Evolutionary conservation across 1,140 invertebrate species (phyloP), one percentile per base, ranked within the genome.

Genomic region (Trachymyrmex septentrionalis): DNA sequence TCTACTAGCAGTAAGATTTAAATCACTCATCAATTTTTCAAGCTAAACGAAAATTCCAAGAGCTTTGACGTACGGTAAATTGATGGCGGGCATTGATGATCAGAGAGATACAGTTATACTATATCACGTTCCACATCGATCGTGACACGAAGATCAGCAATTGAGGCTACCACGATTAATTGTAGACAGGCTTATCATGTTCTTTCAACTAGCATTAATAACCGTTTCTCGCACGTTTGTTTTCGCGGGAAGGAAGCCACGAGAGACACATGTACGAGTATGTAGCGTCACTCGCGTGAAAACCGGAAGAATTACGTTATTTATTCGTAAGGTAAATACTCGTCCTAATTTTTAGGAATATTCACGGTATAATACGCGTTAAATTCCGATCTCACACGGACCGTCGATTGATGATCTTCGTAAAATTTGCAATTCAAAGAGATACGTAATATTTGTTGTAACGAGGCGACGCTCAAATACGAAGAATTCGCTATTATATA

Each of bases 351-450:
- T 78, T 57, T 16, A 16, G 7, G 1, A 61, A 24, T 5, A 16
- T 24, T 34, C 30, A 38, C 14, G 78, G 14, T 2, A 59, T 16
- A 44, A 44, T 38, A 38, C 9, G 14, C 12, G 53, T 72, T 59
- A 48, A 82, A 72, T 12, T 30, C 7, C 19, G 16, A 30, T 57
- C 16, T 30, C 38, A 5, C 21, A 10, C 24, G 19, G n/a, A 50
- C 27, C 1, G 38, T 27, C 55, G 24, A 73, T 30, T 57, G 19
- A 55, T 21, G 21, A 72, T 72, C 67, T 59, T 30, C 12, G 24
- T 9, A 14, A 34, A 59, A 84, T 84, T 61, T 48, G 69, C 80
- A 73, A 75, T 75, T 84, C 55, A 75, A 63, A 75, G 55, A 73
- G 55, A 50, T 14, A 16, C 38, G 38, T 34, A 16, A 12, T 71